Evolutionary conservation across 2,797 vertebrate species (phyloP).

Genomic region (Ctenochaetus hawaiiensis): DNA sequence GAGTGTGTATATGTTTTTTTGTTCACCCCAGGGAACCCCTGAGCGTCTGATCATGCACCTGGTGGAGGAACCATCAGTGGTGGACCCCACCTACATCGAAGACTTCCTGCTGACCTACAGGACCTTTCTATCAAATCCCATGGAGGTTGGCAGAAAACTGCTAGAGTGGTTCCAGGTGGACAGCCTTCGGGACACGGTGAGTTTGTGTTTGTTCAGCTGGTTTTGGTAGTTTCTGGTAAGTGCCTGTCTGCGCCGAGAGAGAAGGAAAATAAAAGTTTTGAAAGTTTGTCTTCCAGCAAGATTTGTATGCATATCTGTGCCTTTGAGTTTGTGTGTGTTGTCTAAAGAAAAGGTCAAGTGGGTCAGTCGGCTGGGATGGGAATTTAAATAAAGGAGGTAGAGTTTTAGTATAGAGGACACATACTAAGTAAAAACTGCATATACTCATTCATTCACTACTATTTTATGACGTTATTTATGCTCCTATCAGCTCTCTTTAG

Average conservation of each 20-base stretch:
- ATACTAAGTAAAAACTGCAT: background rate
- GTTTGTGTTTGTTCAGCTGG: constrained; percentile 16
- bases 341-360: constrained; percentile 7
- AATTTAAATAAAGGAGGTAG: background rate
- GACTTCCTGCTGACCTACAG: constrained; percentile 97
- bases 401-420: background rate
- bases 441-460: background rate
- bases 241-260: background rate
- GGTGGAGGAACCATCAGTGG: constrained; percentile 97
- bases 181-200: constrained; percentile 93
- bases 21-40: constrained; percentile 90
- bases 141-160: constrained; percentile 94
- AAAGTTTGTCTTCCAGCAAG: background rate
- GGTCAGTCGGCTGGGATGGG: background rate
- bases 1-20: constrained; percentile 2
- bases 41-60: constrained; percentile 97
- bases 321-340: background rate
- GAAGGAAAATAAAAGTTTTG: background rate
- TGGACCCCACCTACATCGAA: constrained; percentile 98
- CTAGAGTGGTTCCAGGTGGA: constrained; percentile 96
- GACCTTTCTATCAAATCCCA: constrained; percentile 93
- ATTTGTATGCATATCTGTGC: background rate
- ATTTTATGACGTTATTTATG: background rate
- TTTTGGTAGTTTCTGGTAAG: background rate
- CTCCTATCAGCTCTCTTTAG: constrained; percentile 10